Conservation (phyloP, 2,888 invertebrate genomes). For the Nemurella pictetii region DNA sequence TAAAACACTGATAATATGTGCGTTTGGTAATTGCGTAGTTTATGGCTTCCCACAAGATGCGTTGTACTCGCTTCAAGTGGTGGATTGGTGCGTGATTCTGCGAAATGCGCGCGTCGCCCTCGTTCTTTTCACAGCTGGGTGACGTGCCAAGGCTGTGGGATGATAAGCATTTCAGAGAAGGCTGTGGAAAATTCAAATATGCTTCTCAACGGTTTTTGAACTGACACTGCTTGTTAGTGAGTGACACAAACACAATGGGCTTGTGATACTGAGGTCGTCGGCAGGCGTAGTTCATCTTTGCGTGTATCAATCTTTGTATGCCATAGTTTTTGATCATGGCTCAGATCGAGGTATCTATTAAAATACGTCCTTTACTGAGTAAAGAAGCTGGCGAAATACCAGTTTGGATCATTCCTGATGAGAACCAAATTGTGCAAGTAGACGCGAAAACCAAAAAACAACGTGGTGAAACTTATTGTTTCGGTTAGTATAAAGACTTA, state of each 20-base stretch:
- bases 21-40: neutral
- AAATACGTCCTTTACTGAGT: conserved; percentile 68
- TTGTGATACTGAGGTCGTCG: too few relatives aligned
- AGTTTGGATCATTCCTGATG: conserved; percentile 64
- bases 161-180: neutral
- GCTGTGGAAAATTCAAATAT: neutral
- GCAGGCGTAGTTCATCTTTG: too few relatives aligned
- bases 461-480: conserved; percentile 45
- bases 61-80: too few relatives aligned
- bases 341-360: conserved; percentile 73
- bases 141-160: too few relatives aligned
- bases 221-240: too few relatives aligned
- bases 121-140: neutral
- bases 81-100: neutral
- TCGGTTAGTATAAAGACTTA: conserved; percentile 46
- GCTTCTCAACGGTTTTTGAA: too few relatives aligned
- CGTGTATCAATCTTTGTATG: too few relatives aligned
- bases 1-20: too few relatives aligned
- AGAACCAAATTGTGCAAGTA: conserved; percentile 61
- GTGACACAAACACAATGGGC: too few relatives aligned
- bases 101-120: neutral
- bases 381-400: conserved; percentile 63
- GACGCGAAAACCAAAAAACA: conserved; percentile 53
- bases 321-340: neutral
- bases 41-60: neutral